Evolutionary conservation across 2,888 invertebrate genomes (phyloP), one percentile per base, ranked within the genome.

Genomic region (Ganaspis brasiliensis): DNA sequence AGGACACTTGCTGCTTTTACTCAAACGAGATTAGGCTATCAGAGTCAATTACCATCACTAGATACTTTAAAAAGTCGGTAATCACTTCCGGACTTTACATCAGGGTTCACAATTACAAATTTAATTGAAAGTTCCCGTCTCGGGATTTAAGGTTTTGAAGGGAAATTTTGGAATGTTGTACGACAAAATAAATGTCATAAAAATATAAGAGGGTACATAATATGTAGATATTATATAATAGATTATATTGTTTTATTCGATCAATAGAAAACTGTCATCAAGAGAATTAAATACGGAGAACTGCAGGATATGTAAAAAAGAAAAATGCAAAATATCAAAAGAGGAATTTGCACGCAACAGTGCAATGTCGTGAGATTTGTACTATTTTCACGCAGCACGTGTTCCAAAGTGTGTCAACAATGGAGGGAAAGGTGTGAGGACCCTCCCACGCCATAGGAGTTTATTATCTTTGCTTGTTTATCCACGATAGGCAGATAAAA

Each of bases 11-110:
- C 70, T 74, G 75, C 81, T 80, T 77, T 72, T 73, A 73, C 76
- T 67, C 81, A 87, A 89, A 89, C 85, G 84, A 87, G 87, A 89
- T 89, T 88, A 89, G 79, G 75, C 82, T 83, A 83, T 81, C 84
- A 80, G 84, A 82, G 79, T 76, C 88, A 86, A 87, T 88, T 87
- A 87, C 84, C 79, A 79, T 81, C 87, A 84, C 85, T 85, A 85
- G 81, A 85, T 81, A 80, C 78, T 80, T 75, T 70, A 80, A 83
- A 82, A 76, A 83, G 76, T 71, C 82, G 81, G 82, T 83, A 79
- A 79, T 81, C 80, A 73, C 76, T 84, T 82, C 79, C 77, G 77
- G 77, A 80, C 80, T 70, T 79, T 78, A 37, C 72, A 49, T 57
- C 24, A 24, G 21, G 6, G 12, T 21, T 21, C 40, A 24, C 24